These are phyloP conservation scores for Barnardius zonarius DNA, from an alignment of 2,113 vertebrate genomes.

Conservation along the genomic window DNA sequence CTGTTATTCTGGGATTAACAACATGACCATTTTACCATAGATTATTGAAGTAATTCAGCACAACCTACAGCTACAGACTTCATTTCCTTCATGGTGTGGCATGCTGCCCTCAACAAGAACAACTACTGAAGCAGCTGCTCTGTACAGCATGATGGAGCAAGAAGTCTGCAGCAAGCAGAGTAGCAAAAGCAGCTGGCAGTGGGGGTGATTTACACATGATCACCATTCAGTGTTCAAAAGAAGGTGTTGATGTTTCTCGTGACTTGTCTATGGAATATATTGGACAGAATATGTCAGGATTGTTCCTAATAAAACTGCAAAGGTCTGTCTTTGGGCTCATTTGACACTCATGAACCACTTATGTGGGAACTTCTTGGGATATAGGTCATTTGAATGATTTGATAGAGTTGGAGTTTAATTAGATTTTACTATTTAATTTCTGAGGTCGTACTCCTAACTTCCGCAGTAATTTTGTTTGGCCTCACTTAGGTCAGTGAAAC, in stretches of 20 bases:
- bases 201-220: slow-evolving; percentile 55
- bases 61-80: slow-evolving; percentile 51
- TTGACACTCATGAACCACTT: background rate
- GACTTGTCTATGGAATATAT: background rate
- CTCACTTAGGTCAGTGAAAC: background rate
- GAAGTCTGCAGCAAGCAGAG: slow-evolving; percentile 61
- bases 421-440: slow-evolving; percentile 14
- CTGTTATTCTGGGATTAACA: slow-evolving; percentile 38
- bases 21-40: slow-evolving; percentile 23
- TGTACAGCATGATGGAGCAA: slow-evolving; percentile 54
- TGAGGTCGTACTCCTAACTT: background rate
- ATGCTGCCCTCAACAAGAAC: slow-evolving; percentile 63
- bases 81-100: slow-evolving; percentile 63
- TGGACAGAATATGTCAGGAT: background rate
- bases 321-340: background rate
- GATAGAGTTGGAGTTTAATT: background rate
- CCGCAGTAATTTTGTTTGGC: background rate
- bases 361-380: background rate
- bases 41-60: slow-evolving; percentile 59
- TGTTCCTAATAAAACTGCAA: background rate
- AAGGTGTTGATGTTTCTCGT: slow-evolving; percentile 42
- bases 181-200: slow-evolving; percentile 49
- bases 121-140: slow-evolving; percentile 65
- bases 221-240: slow-evolving; percentile 22
- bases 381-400: background rate